Conservation (phyloP, 2,797 vertebrate species). For the Tauraco hartlaubi region DNA sequence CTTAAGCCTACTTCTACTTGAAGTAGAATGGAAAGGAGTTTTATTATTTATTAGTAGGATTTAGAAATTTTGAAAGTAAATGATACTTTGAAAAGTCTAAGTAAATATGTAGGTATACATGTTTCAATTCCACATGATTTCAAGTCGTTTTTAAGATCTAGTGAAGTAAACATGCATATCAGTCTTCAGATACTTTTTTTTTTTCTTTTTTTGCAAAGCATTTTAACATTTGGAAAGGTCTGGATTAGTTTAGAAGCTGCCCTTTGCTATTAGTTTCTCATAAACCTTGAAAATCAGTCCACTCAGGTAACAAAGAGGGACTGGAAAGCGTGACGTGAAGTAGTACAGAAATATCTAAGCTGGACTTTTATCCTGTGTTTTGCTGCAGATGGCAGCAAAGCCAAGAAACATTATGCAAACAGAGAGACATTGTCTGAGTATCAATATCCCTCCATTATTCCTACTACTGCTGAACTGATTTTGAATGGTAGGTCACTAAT, state of each 20-base stretch:
- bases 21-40: neutral
- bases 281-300: neutral
- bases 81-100: neutral
- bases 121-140: neutral
- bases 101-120: neutral
- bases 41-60: neutral
- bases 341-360: neutral
- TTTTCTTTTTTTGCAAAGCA: neutral
- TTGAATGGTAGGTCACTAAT: neutral
- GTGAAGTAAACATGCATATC: neutral
- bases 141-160: neutral
- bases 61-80: neutral
- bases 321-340: neutral
- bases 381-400: constrained; percentile 71
- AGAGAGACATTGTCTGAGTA: neutral
- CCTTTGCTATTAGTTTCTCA: neutral
- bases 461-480: neutral
- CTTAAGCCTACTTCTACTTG: no score
- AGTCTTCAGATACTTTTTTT: neutral
- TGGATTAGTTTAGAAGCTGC: neutral
- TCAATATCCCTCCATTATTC: neutral
- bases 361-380: neutral
- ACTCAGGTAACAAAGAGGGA: neutral
- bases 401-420: constrained; percentile 19
- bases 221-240: neutral